A percentile compares a stretch with the other conserved stretches of the same genome.
Evolutionary conservation across 1,140 invertebrate genomes (phyloP).

Genomic region (Mercenaria mercenaria): DNA sequence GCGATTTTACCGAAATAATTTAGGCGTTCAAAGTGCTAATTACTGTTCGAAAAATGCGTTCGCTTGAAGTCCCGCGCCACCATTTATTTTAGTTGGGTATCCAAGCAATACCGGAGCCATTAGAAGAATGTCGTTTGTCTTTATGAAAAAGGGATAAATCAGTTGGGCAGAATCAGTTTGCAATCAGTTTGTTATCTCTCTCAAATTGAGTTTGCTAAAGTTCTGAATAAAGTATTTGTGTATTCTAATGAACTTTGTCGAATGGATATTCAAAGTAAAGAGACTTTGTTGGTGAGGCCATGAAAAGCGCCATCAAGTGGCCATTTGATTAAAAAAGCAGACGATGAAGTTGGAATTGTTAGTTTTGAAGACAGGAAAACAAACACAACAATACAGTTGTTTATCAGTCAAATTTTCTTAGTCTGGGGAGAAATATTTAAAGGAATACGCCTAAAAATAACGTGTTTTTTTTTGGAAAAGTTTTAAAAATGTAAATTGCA

Average conservation of each 20-base stretch:
- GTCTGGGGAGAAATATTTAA: too few relatives aligned
- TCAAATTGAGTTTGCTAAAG: constrained; percentile 60
- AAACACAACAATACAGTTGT: too few relatives aligned
- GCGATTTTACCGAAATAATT: constrained; percentile 51
- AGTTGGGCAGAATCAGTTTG: constrained; percentile 38
- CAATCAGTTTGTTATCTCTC: constrained; percentile 64
- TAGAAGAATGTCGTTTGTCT: constrained; percentile 62
- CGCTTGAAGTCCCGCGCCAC: constrained; percentile 37
- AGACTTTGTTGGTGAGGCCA: not conserved
- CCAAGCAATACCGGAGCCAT: constrained; percentile 50
- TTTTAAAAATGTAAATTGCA: too few relatives aligned
- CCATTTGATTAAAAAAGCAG: constrained; percentile 24
- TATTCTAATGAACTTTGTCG: constrained; percentile 61
- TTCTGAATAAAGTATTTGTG: constrained; percentile 61
- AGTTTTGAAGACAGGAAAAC: not conserved
- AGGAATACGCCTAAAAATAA: too few relatives aligned
- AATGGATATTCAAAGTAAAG: constrained; percentile 40
- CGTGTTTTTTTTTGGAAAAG: too few relatives aligned
- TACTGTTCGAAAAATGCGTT: constrained; percentile 41
- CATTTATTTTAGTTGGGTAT: constrained; percentile 59
- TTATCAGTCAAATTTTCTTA: too few relatives aligned
- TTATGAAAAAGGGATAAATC: constrained; percentile 54
- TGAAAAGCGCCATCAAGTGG: constrained; percentile 36
- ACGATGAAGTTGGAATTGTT: constrained; percentile 26
- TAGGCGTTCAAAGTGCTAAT: constrained; percentile 27